These are phyloP conservation scores for Oxygymnocypris stewartii DNA, from an alignment of 2,113 vertebrate genomes.

Conservation along the genomic window DNA sequence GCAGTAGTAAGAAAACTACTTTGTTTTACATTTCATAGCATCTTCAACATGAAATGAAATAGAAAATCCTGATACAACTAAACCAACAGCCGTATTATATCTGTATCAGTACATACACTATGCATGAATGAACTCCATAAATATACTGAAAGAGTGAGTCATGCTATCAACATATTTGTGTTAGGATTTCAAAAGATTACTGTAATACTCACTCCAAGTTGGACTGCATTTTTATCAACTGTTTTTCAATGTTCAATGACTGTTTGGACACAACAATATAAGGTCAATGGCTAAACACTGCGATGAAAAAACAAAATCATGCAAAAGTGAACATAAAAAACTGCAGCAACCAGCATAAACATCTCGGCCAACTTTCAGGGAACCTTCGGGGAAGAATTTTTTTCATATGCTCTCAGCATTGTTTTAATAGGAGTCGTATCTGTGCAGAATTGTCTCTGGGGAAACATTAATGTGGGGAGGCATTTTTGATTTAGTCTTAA, in stretches of 20 bases:
- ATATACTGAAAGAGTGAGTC: conserved; percentile 27
- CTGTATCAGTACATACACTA: conserved; percentile 1
- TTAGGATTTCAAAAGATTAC: conserved; percentile 21
- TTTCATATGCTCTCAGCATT: conserved; percentile 21
- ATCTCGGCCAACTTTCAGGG: conserved; percentile 4
- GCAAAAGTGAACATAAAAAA: neutral
- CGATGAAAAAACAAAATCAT: neutral
- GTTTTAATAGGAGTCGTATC: neutral
- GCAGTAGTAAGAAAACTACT: neutral
- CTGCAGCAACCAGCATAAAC: conserved; percentile 3
- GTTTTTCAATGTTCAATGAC: neutral
- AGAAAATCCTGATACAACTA: neutral
- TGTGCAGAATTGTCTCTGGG: neutral
- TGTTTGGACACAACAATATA: neutral
- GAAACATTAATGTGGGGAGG: too few species aligned
- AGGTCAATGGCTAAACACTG: neutral
- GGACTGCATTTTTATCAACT: conserved; percentile 18
- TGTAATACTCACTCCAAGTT: neutral
- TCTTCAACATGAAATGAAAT: neutral
- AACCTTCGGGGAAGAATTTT: conserved; percentile 23
- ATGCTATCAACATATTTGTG: conserved; percentile 32
- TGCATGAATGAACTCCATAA: conserved; percentile 20
- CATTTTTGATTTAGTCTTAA: too few species aligned
- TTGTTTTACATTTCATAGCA: neutral
- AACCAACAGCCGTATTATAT: neutral